Conservation (phyloP, 2,888 invertebrate species). For the Tinea trinotella region DNA sequence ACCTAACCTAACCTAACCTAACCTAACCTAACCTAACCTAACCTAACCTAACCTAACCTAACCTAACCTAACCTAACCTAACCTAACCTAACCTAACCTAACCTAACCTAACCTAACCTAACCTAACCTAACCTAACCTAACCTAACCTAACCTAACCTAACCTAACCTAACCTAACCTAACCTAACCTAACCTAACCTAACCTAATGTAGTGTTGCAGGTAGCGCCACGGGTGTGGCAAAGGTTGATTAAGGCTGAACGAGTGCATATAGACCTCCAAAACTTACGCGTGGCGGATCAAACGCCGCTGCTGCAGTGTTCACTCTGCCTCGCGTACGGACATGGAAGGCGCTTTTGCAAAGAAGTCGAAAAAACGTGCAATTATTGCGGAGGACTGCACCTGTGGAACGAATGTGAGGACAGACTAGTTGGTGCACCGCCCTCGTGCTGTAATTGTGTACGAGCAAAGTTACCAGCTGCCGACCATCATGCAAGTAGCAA, state of each 20-base stretch:
- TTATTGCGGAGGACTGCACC: constrained; percentile 25
- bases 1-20: constrained; percentile 20
- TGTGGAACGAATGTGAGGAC: constrained; percentile 21
- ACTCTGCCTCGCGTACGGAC: constrained; percentile 27
- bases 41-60: constrained; percentile 23
- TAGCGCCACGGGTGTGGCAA: constrained; percentile 22
- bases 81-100: constrained; percentile 21
- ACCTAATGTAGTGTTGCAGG: constrained; percentile 24
- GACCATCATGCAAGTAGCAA: constrained; percentile 20
- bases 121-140: constrained; percentile 19
- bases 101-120: constrained; percentile 21
- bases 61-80: constrained; percentile 22
- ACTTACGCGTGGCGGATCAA: constrained; percentile 9
- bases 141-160: constrained; percentile 19
- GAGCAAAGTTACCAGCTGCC: background rate
- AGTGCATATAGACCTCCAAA: constrained; percentile 15
- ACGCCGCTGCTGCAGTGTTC: constrained; percentile 22
- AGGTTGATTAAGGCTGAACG: constrained; percentile 16
- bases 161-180: constrained; percentile 22
- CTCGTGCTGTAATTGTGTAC: constrained; percentile 22
- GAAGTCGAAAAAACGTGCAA: constrained; percentile 24
- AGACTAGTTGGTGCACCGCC: background rate
- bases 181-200: constrained; percentile 19
- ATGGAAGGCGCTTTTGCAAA: constrained; percentile 26
- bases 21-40: constrained; percentile 21